A percentile compares a stretch with the other conserved stretches of the same genome.
Evolutionary conservation across 2,888 invertebrate genomes (phyloP).

Genomic region (Drosophila infuscata): DNA sequence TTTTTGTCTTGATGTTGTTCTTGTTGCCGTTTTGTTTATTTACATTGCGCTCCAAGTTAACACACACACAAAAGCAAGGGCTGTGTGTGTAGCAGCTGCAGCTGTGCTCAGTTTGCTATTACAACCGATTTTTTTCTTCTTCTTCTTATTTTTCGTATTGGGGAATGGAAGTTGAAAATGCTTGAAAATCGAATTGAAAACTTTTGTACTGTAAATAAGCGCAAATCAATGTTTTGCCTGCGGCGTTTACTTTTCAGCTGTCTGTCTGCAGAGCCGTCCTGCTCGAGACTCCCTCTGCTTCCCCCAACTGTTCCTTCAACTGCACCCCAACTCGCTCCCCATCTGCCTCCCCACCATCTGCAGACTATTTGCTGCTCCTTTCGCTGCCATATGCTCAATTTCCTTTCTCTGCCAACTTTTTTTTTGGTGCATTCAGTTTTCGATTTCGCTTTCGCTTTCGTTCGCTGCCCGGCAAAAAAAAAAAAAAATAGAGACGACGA

Average conservation of each 20-base stretch:
- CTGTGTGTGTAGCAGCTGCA: conserved; percentile 47
- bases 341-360: conserved; percentile 12
- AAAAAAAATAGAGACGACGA: conserved; percentile 20
- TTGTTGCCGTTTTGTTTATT: conserved; percentile 75
- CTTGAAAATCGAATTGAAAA: conserved; percentile 61
- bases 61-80: conserved; percentile 51
- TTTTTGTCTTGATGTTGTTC: conserved; percentile 37
- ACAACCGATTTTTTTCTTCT: conserved; percentile 32
- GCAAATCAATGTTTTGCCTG: conserved; percentile 39
- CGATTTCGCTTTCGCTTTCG: conserved; percentile 58
- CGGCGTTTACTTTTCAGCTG: conserved; percentile 38
- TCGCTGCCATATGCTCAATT: conserved; percentile 25
- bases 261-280: background rate
- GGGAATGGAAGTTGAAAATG: conserved; percentile 42
- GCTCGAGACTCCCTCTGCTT: background rate
- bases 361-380: conserved; percentile 16
- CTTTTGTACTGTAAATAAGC: conserved; percentile 62
- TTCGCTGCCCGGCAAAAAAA: conserved; percentile 23
- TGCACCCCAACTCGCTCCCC: background rate
- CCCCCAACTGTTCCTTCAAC: background rate
- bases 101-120: conserved; percentile 61
- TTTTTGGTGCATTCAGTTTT: conserved; percentile 31
- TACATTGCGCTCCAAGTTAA: conserved; percentile 77
- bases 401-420: conserved; percentile 40
- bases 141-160: background rate